Evolutionary conservation across 2,797 vertebrate species (phyloP), one percentile per base, ranked within the genome.

Genomic region (Erpetoichthys calabaricus): DNA sequence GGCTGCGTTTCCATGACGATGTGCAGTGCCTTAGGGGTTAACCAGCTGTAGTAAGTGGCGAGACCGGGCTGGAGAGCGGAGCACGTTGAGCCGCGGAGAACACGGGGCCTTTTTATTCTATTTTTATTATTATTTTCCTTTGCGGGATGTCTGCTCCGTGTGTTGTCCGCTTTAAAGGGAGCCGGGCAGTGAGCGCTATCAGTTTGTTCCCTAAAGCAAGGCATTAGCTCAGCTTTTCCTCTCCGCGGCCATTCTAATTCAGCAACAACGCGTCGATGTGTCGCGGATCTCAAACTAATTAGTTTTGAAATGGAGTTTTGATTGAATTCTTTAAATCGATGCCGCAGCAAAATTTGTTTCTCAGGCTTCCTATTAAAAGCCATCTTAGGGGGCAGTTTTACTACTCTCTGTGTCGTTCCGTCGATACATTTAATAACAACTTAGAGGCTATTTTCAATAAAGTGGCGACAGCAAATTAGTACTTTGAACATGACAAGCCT

Each of bases 221-320:
- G 70, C 79, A 71, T 80, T 80, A 78, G 75, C 82, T 79, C 68
- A 70, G 80, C 75, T 71, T 78, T 77, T 67, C 69, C 75, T 49
- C 79, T 77, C 5, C 76, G 79, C 79, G 78, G 73, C 78, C 71
- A 49, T 81, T 77, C 73, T 75, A 80, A 83, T 83, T 84, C 87
- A 81, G 81, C 81, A 84, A 72, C 81, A 82, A 85, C 77, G 82
- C 89, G 85, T 91, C 87, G 87, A 87, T 89, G 86, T 82, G 87
- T 90, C 80, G 85, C 85, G 86, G 82, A 91, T 89, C 87, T 92
- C 89, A 89, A 92, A 94, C 93, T 97, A 96, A 98, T 97, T 97
- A 94, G 89, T 96, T 98, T 92, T 91, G 90, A 95, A 95, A 96
- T 95, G 88, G 91, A 91, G 91, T 96, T 97, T 94, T 96, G 92